Percentiles rank a stretch among this genome's conserved stretches.
These are phyloP conservation scores for Osmerus eperlanus DNA, from an alignment of 2,113 vertebrate species.

Conservation along the genomic window DNA sequence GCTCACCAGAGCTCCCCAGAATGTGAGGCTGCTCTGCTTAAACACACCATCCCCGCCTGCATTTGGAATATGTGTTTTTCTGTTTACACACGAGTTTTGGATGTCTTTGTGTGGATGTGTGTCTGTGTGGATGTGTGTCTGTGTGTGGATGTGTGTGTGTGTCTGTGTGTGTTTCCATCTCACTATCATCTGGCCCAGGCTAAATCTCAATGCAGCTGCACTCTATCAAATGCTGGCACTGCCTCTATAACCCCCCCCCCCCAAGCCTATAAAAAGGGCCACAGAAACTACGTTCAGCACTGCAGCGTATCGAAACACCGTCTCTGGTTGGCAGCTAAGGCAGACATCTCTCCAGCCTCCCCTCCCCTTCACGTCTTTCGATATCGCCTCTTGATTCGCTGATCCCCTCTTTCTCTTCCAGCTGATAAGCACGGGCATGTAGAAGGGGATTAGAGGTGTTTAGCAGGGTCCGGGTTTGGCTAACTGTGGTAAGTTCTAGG, in stretches of 20 bases:
- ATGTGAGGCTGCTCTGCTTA: too few relatives aligned
- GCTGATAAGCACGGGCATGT: slow-evolving; percentile 58
- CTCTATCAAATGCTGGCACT: slow-evolving; percentile 51
- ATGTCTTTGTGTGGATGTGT: too few relatives aligned
- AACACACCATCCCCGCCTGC: too few relatives aligned
- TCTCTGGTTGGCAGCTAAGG: slow-evolving; percentile 36
- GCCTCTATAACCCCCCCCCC: not conserved
- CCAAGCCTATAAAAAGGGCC: slow-evolving; percentile 38
- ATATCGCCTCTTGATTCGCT: slow-evolving; percentile 56
- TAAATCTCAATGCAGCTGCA: slow-evolving; percentile 53
- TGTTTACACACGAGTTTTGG: too few relatives aligned
- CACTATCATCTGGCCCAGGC: slow-evolving; percentile 8
- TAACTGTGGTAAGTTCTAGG: not conserved
- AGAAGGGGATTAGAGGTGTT: slow-evolving; percentile 61
- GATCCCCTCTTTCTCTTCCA: slow-evolving; percentile 51
- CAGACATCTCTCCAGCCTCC: slow-evolving; percentile 40
- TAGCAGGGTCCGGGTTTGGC: slow-evolving; percentile 45
- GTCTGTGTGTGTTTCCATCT: not conserved
- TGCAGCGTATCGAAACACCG: slow-evolving; percentile 27
- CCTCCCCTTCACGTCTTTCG: slow-evolving; percentile 41
- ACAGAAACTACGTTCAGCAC: slow-evolving; percentile 1
- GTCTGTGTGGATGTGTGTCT: not conserved
- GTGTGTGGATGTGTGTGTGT: not conserved
- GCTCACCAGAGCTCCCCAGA: too few relatives aligned
- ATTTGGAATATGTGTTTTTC: too few relatives aligned